These are phyloP conservation scores for Melolontha melolontha DNA, from an alignment of 2,888 invertebrate genomes.

Conservation along the genomic window DNA sequence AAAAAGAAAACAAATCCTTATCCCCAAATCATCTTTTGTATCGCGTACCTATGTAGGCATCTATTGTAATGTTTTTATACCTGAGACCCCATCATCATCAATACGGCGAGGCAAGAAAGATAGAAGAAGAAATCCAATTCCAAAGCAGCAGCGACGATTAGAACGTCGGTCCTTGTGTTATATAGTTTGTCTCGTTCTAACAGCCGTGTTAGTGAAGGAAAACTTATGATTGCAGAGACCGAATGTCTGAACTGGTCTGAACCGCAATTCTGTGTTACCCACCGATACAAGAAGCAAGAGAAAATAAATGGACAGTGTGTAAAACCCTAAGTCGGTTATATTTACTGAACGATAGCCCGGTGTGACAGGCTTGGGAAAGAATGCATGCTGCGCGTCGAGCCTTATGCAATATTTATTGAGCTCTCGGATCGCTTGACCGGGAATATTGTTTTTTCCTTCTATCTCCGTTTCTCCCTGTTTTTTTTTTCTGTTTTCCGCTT, in stretches of 20 bases:
- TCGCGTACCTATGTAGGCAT: constrained; percentile 27
- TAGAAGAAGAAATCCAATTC: constrained; percentile 34
- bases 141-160: constrained; percentile 22
- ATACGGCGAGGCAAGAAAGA: background rate
- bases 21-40: constrained; percentile 15
- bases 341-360: constrained; percentile 31
- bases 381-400: constrained; percentile 31
- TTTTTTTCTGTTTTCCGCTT: background rate
- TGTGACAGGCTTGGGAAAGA: constrained; percentile 36
- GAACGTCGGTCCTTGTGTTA: constrained; percentile 27
- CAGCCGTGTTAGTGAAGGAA: background rate
- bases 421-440: constrained; percentile 21
- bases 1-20: no score
- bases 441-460: constrained; percentile 19
- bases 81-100: constrained; percentile 29
- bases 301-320: constrained; percentile 35
- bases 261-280: constrained; percentile 31
- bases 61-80: constrained; percentile 34
- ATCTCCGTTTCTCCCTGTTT: background rate
- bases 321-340: constrained; percentile 38
- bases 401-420: constrained; percentile 38
- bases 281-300: constrained; percentile 27
- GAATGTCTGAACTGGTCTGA: constrained; percentile 34
- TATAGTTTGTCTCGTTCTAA: background rate
- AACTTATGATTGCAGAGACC: constrained; percentile 6